A percentile compares a stretch with the other conserved stretches of the same genome.
These are phyloP conservation scores for Argynnis bischoffii DNA, from an alignment of 2,888 invertebrate species.

Conservation along the genomic window DNA sequence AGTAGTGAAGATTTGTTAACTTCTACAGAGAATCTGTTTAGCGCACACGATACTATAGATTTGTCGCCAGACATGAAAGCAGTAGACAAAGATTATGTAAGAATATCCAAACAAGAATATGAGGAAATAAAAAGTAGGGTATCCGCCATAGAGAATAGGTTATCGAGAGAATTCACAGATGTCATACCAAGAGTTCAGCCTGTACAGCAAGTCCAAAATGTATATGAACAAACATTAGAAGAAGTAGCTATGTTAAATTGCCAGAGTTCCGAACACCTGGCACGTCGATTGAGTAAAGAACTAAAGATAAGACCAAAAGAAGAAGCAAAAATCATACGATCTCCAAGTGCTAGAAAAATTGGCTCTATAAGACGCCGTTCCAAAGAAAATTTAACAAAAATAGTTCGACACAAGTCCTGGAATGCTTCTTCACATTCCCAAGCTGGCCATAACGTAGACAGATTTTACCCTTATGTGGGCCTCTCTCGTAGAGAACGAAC, in stretches of 20 bases:
- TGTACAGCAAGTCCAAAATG: slow-evolving; percentile 85
- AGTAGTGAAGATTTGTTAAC: slow-evolving; percentile 73
- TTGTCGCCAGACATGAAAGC: slow-evolving; percentile 70
- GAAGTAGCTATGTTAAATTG: slow-evolving; percentile 85
- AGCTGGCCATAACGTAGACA: slow-evolving; percentile 64
- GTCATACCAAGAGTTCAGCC: slow-evolving; percentile 76
- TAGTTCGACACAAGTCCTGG: slow-evolving; percentile 86
- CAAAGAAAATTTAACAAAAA: slow-evolving; percentile 82
- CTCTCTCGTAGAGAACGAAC: slow-evolving; percentile 74
- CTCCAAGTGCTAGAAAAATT: slow-evolving; percentile 91
- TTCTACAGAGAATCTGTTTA: slow-evolving; percentile 72
- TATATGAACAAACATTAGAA: slow-evolving; percentile 88
- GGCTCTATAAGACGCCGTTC: slow-evolving; percentile 88
- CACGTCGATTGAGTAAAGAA: slow-evolving; percentile 86
- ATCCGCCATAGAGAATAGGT: slow-evolving; percentile 86
- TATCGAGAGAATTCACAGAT: slow-evolving; percentile 86
- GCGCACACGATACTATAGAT: slow-evolving; percentile 72
- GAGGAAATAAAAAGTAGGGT: slow-evolving; percentile 90
- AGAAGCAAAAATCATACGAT: slow-evolving; percentile 87
- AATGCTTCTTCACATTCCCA: slow-evolving; percentile 78
- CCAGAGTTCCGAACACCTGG: slow-evolving; percentile 86
- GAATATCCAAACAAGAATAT: slow-evolving; percentile 88
- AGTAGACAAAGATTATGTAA: slow-evolving; percentile 83
- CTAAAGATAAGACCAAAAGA: slow-evolving; percentile 87
- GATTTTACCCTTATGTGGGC: slow-evolving; percentile 80